Evolutionary conservation across 2,797 vertebrate genomes (phyloP), one percentile per base, ranked within the genome.

Genomic region (Falco concolor): DNA sequence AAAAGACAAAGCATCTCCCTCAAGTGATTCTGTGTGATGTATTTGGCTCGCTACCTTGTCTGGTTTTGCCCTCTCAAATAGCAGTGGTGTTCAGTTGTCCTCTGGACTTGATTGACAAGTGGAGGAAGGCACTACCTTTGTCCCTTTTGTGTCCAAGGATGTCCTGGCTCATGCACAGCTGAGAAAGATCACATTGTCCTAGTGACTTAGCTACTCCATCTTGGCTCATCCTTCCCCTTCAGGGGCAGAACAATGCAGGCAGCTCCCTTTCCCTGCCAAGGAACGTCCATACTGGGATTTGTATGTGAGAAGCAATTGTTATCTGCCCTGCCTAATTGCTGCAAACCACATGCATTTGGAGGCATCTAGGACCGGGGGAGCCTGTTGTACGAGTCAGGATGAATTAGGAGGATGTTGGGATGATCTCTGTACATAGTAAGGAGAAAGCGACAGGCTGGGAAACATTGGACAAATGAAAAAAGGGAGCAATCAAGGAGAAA

Each of bases 401-500:
- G 81, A 96, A 95, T 96, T 95, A 90, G 28, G 56, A 87, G 47
- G 36, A 67, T 87, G 72, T 69, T 73, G 61, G 57, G 75, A 79
- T 81, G 75, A 87, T 87, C 65, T 95, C 74, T 89, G 12, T 40
- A 44, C 47, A 21, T 54, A 94, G 68, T 65, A 89, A 61, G 45
- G 53, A 72, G 72, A 94, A 73, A 88, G 34, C 88, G 57, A 90
- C 38, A 75, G 44, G 32, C 90, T 94, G 78, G 80, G 61, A 93
- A 89, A 91, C 34, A 78, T 3, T 75, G 81, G 47, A 89, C 57
- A 87, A 90, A 94, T 88, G 65, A 72, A 89, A 84, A 96, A 95
- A 87, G 52, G 36, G 93, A 95, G 87, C 73, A 96, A 92, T 95
- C 90, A 94, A 95, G 89, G 78, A 85, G 86, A 94, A 94, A 96